Conservation (phyloP, 35 echinoderm and acorn worm species). For the Anneissia japonica region DNA sequence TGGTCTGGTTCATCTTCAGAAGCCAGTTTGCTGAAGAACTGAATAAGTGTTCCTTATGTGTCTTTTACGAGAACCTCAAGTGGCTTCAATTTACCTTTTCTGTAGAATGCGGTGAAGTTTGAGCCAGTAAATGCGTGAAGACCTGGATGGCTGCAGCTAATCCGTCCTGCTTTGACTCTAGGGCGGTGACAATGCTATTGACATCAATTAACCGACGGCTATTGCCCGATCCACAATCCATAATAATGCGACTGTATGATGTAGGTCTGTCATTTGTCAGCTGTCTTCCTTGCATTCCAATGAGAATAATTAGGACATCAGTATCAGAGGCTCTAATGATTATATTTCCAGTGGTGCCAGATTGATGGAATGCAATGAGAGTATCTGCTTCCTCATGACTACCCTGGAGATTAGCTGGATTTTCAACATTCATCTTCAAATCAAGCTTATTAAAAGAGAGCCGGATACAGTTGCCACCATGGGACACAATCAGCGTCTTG, state of each 20-base stretch:
- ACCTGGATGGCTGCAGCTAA: conserved; percentile 37
- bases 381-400: conserved; percentile 36
- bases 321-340: conserved; percentile 54
- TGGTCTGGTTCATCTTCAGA: conserved; percentile 29
- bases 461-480: no score
- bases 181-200: conserved; percentile 16
- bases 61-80: conserved; percentile 39
- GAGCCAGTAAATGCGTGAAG: conserved; percentile 40
- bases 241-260: not conserved
- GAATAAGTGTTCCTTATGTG: conserved; percentile 18
- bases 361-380: conserved; percentile 41
- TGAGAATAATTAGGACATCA: conserved; percentile 37
- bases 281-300: conserved; percentile 22
- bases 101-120: conserved; percentile 47
- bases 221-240: conserved; percentile 49
- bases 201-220: conserved; percentile 40
- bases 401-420: not conserved
- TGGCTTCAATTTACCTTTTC: conserved; percentile 42
- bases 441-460: no score
- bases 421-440: no score
- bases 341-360: conserved; percentile 11
- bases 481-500: no score
- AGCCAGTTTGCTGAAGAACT: conserved; percentile 24
- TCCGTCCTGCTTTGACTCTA: conserved; percentile 18
- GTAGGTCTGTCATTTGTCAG: not conserved